phyloP scores from a whole-genome alignment of 2,888 invertebrate genomes.

The Melanargia galathea region DNA sequence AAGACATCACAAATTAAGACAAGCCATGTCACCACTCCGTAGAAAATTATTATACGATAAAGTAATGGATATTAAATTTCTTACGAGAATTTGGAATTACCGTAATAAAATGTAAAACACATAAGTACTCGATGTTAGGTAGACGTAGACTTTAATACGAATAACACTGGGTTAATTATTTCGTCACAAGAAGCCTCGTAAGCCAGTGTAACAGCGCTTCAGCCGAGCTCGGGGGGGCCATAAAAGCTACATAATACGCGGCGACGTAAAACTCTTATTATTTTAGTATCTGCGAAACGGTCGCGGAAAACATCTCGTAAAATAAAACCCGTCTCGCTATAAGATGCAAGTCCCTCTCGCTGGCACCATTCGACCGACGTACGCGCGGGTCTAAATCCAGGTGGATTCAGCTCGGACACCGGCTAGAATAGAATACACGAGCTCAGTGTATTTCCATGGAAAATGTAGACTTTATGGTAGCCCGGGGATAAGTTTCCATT shows the following conservation, averaged over 20 bases:
- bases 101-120: constrained; percentile 58
- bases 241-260: constrained; percentile 80
- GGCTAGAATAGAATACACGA: constrained; percentile 71
- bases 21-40: neutral
- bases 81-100: constrained; percentile 44
- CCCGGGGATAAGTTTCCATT: constrained; percentile 80
- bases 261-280: constrained; percentile 80
- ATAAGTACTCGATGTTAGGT: constrained; percentile 58
- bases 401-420: constrained; percentile 76
- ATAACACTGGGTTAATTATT: constrained; percentile 78
- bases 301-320: constrained; percentile 78
- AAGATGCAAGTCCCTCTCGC: constrained; percentile 63
- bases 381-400: constrained; percentile 68
- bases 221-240: constrained; percentile 70
- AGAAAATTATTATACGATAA: constrained; percentile 28
- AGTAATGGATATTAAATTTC: constrained; percentile 27
- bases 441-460: constrained; percentile 78
- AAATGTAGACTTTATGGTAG: constrained; percentile 80
- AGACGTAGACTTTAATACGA: constrained; percentile 67
- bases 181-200: constrained; percentile 77
- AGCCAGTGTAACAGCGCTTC: constrained; percentile 77
- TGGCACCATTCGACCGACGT: constrained; percentile 61
- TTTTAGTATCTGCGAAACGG: constrained; percentile 80
- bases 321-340: constrained; percentile 72
- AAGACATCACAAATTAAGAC: constrained; percentile 1